Base-by-base conservation (phyloP, 1,140 invertebrate genomes). In the Zaprionus taronus region DNA sequence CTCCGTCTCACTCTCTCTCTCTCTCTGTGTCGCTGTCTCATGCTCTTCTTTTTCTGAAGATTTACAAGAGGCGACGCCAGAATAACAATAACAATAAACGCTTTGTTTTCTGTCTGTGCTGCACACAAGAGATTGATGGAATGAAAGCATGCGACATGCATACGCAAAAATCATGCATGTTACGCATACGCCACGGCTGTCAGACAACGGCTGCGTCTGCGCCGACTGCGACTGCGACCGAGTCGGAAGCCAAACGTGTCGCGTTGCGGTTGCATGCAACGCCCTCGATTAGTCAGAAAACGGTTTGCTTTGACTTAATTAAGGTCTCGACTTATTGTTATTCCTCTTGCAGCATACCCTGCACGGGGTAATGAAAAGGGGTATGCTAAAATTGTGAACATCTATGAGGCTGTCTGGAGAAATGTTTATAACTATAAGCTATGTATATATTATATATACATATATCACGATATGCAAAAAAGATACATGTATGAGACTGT, bases 71-170 rank as follows among this genome's bases (percentile, higher is more conserved):
- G 34, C 31, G 31, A 12, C 22, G 9, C 12, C 34, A 68, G 75
- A 49, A 62, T 61, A 81, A 84, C 82, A 85, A 84, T 81, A 81
- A 81, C 79, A 81, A 76, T 64, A 51, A 51, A 51, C 47, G 47
- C 20, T 51, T 51, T 51, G 47, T 69, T 79, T 73, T 49, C 41
- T 55, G 31, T 34, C 15, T 51, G 44, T 20, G 70, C 78, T 65
- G 77, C 81, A 77, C 81, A 83, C 81, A 81, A 82, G 75, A 83
- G 80, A 83, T 79, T 82, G 80, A 82, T 51, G 72, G 66, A 79
- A 75, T 63, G 61, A 79, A 80, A 68, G 80, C 71, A 77, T 72
- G 77, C 77, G 76, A 64, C 68, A 41, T 68, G 81, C 72, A 84
- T 84, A 74, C 56, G 62, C 55, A 85, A 79, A 76, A 69, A 65